Evolutionary conservation across 2,797 vertebrate genomes (phyloP), one percentile per base, ranked within the genome.

Genomic region (Dipus sagitta): DNA sequence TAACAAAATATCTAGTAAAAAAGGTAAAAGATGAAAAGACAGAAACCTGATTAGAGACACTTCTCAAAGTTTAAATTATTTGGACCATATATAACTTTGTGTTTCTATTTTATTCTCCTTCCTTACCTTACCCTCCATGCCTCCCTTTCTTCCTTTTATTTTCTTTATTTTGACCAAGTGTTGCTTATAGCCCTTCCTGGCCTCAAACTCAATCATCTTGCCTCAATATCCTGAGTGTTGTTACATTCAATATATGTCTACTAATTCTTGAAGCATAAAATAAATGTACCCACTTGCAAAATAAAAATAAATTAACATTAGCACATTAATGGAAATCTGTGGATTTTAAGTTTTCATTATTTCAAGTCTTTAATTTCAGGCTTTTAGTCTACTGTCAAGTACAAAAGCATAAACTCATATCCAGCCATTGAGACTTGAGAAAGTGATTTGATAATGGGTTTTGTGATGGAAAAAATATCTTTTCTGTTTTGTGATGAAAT

Each of bases 91-190:
- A 15, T 58, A 58, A 58, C 54, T 58, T 58, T 14, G 17, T 58
- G 54, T 14, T 58, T 17, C 54, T 58, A 58, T 58, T 58, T 14
- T 58, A 14, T 58, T 58, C 54, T 58, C 54, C 54, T 17, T 58
- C 54, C 13, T 13, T 58, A 17, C 54, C 58, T 76, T 91, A 80
- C 38, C 26, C 5, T 11, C 47, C 11, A 2, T n/a, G 2, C 23
- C 8, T 24, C 11, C 9, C 34, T 1, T 64, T 10, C 1, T 0
- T 3, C 26, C 34, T 58, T 58, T 58, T 12, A 14, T 14, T 17
- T 58, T 58, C 4, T 9, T 7, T 14, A 3, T 14, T 13, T 58
- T 58, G 54, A 58, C 17, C 13, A 58, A 17, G 14, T 58, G 54
- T 58, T 58, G 54, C 13, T 58, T 14, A 6, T 47, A 65, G 6